Conservation (phyloP, 2,888 invertebrate genomes). For the Tipula lateralis region DNA sequence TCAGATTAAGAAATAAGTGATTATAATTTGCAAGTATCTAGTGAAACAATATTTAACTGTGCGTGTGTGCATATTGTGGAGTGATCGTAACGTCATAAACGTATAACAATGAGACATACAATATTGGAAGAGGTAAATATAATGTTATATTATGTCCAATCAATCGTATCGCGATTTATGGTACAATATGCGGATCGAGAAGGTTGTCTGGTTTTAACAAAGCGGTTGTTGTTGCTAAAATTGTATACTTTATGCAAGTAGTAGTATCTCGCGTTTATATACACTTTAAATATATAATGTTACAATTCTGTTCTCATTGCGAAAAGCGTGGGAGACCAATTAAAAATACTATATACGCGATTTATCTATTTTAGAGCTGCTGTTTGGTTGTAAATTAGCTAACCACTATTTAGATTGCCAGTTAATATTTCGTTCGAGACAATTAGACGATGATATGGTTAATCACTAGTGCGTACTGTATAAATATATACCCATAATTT, state of each 20-base stretch:
- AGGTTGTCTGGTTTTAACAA: not conserved
- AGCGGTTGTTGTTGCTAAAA: not conserved
- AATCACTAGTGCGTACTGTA: not conserved
- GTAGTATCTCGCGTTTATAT: not conserved
- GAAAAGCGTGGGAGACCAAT: not conserved
- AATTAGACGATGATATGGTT: not conserved
- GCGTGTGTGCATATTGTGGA: not conserved
- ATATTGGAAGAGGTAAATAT: conserved; percentile 35
- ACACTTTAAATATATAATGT: conserved; percentile 7
- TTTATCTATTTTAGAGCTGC: not conserved
- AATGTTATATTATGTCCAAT: not conserved
- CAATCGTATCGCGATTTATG: not conserved
- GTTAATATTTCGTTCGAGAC: not conserved
- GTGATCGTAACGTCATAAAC: not conserved
- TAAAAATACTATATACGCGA: not conserved
- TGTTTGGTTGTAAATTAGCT: not conserved
- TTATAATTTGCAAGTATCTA: not conserved
- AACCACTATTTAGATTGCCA: not conserved
- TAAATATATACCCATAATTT: not conserved
- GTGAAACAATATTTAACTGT: not conserved
- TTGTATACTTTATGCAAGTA: too few species aligned
- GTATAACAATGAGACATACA: conserved; percentile 34
- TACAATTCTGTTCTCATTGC: not conserved
- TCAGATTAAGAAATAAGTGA: not conserved
- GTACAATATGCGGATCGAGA: not conserved